Percentiles rank a stretch among this genome's conserved stretches.
These are phyloP conservation scores for Diglossa cyanea DNA, from an alignment of 2,797 vertebrate species.

Conservation along the genomic window DNA sequence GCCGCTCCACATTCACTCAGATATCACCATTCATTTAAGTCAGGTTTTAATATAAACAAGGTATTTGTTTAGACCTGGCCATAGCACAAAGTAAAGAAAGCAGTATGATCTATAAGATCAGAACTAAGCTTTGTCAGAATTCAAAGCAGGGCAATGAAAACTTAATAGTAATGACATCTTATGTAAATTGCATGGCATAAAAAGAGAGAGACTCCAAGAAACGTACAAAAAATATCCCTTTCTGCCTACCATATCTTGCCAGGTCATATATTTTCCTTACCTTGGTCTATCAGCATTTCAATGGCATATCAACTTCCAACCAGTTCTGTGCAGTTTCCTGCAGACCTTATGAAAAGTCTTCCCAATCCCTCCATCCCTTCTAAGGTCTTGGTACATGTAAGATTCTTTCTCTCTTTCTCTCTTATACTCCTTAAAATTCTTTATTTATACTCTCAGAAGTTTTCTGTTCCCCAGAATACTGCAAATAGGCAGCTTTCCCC, in stretches of 20 bases:
- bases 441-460: not conserved
- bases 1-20: not conserved
- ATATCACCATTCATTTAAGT: not conserved
- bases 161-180: not conserved
- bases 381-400: rapidly evolving
- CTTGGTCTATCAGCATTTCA: not conserved
- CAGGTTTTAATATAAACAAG: not conserved
- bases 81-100: not conserved
- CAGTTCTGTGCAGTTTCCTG: not conserved
- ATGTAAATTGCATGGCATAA: not conserved
- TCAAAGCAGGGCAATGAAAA: not conserved
- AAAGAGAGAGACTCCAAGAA: not conserved
- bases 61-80: not conserved
- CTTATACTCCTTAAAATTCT: not conserved
- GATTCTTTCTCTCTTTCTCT: not conserved
- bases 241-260: not conserved
- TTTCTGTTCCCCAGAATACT: not conserved
- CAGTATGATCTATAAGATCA: not conserved
- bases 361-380: rapidly evolving
- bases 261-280: not conserved
- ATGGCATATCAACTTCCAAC: not conserved
- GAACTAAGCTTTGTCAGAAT: not conserved
- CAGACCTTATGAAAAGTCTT: not conserved
- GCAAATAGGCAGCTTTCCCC: not conserved
- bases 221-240: not conserved